Conservation (phyloP, 2,888 invertebrate species). For the Eledona agricola region DNA sequence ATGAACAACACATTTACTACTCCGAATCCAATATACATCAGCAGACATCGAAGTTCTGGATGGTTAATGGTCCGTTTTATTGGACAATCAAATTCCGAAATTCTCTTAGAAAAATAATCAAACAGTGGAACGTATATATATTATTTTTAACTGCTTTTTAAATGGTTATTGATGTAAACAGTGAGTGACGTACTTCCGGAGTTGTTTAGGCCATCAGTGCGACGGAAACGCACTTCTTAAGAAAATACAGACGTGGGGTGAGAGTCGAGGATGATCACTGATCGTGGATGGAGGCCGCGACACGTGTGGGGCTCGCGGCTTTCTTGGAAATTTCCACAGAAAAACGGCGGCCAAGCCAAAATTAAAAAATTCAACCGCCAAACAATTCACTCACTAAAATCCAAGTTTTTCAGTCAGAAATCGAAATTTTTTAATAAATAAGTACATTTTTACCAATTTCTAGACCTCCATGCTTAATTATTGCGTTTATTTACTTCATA, state of each 20-base stretch:
- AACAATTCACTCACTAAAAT: no score
- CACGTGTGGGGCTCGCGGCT: no score
- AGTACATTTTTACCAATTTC: no score
- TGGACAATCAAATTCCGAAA: conserved; percentile 58
- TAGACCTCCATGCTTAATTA: no score
- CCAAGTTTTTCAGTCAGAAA: no score
- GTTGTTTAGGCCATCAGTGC: conserved; percentile 50
- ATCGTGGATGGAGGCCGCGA: no score
- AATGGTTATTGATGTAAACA: conserved; percentile 57
- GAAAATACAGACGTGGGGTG: conserved; percentile 51
- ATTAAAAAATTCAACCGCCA: no score
- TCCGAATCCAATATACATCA: conserved; percentile 47
- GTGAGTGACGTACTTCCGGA: conserved; percentile 56
- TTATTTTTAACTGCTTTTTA: conserved; percentile 60
- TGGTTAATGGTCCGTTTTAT: conserved; percentile 55
- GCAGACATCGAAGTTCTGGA: conserved; percentile 39
- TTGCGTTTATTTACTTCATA: no score
- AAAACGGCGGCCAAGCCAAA: no score
- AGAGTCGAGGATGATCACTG: no score
- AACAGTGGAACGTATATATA: conserved; percentile 49
- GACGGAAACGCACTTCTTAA: conserved; percentile 48
- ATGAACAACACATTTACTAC: conserved; percentile 47
- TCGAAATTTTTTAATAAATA: no score
- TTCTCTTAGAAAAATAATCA: conserved; percentile 60
- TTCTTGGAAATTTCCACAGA: no score